phyloP scores from a whole-genome alignment of 2,797 vertebrate species.

The Crenuchus spilurus region DNA sequence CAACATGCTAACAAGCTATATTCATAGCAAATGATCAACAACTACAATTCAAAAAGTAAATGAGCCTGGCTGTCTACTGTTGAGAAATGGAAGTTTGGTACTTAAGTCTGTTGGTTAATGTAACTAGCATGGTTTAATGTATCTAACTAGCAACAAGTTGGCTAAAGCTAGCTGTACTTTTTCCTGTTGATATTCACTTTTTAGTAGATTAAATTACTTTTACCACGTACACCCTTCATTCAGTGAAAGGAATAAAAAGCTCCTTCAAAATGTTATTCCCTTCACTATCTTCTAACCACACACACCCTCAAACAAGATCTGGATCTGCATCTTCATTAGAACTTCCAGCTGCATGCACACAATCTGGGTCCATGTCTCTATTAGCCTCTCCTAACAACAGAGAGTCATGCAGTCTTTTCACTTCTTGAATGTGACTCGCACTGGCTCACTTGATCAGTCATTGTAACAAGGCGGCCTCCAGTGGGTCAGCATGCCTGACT shows the following conservation, averaged over 20 bases:
- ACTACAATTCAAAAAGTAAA: too few relatives aligned
- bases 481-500: conserved; percentile 40
- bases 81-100: too few relatives aligned
- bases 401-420: conserved; percentile 28
- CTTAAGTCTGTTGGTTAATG: too few relatives aligned
- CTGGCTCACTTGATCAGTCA: conserved; percentile 48
- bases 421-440: conserved; percentile 26
- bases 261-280: neutral
- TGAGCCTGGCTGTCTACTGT: too few relatives aligned
- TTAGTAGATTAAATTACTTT: too few relatives aligned
- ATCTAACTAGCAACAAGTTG: neutral
- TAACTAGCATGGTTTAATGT: too few relatives aligned
- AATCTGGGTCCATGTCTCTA: conserved; percentile 53
- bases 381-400: conserved; percentile 42
- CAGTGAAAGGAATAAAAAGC: neutral
- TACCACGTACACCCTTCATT: too few relatives aligned
- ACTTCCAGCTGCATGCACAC: neutral
- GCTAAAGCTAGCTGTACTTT: too few relatives aligned
- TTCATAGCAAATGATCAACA: too few relatives aligned
- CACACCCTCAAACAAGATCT: neutral
- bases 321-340: conserved; percentile 32
- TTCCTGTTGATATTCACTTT: too few relatives aligned
- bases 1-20: too few relatives aligned
- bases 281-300: neutral
- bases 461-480: conserved; percentile 37